A percentile compares a stretch with the other conserved stretches of the same genome.
Evolutionary conservation across 2,888 invertebrate genomes (phyloP).

Genomic region (Pristionchus mayeri): DNA sequence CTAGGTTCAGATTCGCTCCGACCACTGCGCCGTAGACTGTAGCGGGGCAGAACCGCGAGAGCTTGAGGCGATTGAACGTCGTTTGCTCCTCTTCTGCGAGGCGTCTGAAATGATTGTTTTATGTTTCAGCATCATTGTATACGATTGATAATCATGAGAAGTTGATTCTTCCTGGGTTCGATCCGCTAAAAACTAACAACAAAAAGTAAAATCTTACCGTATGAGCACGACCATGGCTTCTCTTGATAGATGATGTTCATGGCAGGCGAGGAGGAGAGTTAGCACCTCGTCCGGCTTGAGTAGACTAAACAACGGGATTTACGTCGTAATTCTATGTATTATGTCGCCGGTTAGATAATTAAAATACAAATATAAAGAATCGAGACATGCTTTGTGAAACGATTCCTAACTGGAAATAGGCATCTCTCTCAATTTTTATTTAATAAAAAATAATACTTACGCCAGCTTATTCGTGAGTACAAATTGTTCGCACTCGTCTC

Average conservation of each 20-base stretch:
- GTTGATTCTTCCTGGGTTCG: too few species aligned
- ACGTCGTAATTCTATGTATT: too few species aligned
- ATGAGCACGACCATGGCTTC: slow-evolving; percentile 63
- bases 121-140: neutral
- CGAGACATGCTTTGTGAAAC: too few species aligned
- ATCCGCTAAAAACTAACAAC: too few species aligned
- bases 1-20: slow-evolving; percentile 68
- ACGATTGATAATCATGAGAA: neutral
- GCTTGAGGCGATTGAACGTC: slow-evolving; percentile 68
- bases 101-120: slow-evolving; percentile 53
- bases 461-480: slow-evolving; percentile 61
- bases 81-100: slow-evolving; percentile 67
- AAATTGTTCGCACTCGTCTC: slow-evolving; percentile 67
- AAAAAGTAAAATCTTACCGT: too few species aligned
- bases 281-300: slow-evolving; percentile 70
- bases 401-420: too few species aligned
- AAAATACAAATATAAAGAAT: too few species aligned
- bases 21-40: slow-evolving; percentile 72
- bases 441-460: slow-evolving; percentile 61
- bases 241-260: slow-evolving; percentile 65
- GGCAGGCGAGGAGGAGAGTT: slow-evolving; percentile 68
- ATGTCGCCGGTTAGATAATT: too few species aligned
- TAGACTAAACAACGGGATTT: slow-evolving; percentile 63
- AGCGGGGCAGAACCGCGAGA: slow-evolving; percentile 68
- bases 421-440: too few species aligned